phyloP scores from a whole-genome alignment of 2,113 vertebrate species.

The Numenius arquata region DNA sequence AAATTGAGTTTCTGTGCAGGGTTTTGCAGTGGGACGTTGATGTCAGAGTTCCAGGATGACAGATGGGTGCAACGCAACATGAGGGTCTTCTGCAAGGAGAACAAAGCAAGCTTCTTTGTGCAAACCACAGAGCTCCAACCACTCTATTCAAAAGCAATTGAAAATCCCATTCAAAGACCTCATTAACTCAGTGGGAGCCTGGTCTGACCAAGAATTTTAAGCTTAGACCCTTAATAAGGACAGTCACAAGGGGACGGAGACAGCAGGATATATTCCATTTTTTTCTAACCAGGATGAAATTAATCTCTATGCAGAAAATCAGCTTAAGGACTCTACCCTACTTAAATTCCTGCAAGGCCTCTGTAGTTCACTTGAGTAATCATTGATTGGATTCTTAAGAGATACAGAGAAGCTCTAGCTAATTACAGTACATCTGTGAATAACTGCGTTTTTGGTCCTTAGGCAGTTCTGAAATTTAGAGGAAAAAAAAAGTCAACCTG shows the following conservation, averaged over 20 bases:
- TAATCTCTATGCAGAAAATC: slow-evolving; percentile 44
- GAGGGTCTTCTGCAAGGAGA: neutral
- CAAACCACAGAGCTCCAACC: neutral
- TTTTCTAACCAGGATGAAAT: neutral
- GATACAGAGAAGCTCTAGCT: neutral
- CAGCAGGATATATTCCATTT: slow-evolving; percentile 8
- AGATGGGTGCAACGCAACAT: neutral
- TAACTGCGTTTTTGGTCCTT: neutral
- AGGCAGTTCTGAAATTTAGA: neutral
- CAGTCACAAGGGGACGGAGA: neutral
- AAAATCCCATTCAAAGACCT: neutral
- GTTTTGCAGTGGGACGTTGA: neutral
- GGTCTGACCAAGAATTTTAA: neutral
- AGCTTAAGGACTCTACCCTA: neutral
- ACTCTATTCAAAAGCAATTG: neutral
- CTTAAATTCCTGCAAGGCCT: slow-evolving; percentile 9
- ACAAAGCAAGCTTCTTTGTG: neutral
- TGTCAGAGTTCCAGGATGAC: neutral
- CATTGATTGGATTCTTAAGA: slow-evolving; percentile 32
- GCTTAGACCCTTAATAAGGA: slow-evolving; percentile 18
- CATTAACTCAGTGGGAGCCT: neutral
- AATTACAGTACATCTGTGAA: slow-evolving; percentile 30
- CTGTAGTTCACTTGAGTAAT: neutral
- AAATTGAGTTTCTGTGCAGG: neutral
- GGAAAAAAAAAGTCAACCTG: neutral